Evolutionary conservation across 2,888 invertebrate genomes (phyloP).

Genomic region (Acrobasis repandana): DNA sequence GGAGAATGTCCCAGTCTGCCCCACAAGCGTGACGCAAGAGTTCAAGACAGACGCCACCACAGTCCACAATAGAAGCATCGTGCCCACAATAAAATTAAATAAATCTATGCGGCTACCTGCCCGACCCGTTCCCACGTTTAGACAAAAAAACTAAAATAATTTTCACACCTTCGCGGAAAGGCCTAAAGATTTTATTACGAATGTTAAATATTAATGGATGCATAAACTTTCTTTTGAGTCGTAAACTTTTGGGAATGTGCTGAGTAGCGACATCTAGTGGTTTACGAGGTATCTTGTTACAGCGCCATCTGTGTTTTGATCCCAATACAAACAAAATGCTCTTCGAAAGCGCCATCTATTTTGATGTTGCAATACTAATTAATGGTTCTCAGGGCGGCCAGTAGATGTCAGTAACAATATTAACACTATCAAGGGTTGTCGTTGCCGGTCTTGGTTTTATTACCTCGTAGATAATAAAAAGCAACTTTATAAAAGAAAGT

Average conservation of each 20-base stretch:
- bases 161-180: constrained; percentile 80
- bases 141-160: constrained; percentile 72
- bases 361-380: background rate
- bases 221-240: constrained; percentile 58
- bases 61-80: constrained; percentile 26
- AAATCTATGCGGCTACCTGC: constrained; percentile 54
- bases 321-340: background rate
- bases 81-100: constrained; percentile 50
- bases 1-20: constrained; percentile 22
- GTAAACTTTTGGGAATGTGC: constrained; percentile 32
- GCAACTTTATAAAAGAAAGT: background rate
- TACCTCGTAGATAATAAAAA: background rate
- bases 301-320: constrained; percentile 40
- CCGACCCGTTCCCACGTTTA: constrained; percentile 68
- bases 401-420: constrained; percentile 21
- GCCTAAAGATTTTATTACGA: constrained; percentile 69
- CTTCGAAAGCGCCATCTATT: background rate
- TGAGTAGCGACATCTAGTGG: constrained; percentile 56
- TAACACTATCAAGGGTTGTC: too few species aligned
- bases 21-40: constrained; percentile 29
- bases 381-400: constrained; percentile 22
- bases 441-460: too few species aligned
- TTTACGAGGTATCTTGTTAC: background rate
- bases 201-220: constrained; percentile 74
- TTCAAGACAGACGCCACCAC: constrained; percentile 1